Percentiles rank a stretch among this genome's conserved stretches.
These are phyloP conservation scores for Halictus rubicundus DNA, from an alignment of 1,140 invertebrate species.

Conservation along the genomic window DNA sequence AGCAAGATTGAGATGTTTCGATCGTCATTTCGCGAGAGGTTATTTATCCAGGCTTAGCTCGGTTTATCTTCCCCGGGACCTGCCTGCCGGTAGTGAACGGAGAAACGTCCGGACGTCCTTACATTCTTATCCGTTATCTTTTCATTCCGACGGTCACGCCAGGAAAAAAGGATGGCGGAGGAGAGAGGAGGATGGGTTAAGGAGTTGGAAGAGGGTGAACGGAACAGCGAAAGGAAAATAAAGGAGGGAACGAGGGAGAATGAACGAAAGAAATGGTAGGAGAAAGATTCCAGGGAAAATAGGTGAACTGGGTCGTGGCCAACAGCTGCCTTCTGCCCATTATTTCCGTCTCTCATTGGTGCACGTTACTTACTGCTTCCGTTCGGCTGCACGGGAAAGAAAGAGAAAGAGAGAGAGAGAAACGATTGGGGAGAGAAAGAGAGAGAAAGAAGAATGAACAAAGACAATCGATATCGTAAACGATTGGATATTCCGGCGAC, in stretches of 20 bases:
- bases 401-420: slow-evolving; percentile 19
- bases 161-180: neutral
- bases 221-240: slow-evolving; percentile 35
- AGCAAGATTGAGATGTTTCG: too few relatives aligned
- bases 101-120: slow-evolving; percentile 16
- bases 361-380: slow-evolving; percentile 48
- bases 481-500: slow-evolving; percentile 43
- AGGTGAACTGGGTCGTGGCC: slow-evolving; percentile 53
- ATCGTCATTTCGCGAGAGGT: too few relatives aligned
- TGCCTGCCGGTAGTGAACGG: slow-evolving; percentile 1
- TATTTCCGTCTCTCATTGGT: slow-evolving; percentile 56
- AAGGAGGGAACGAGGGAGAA: slow-evolving; percentile 16
- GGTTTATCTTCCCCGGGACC: slow-evolving; percentile 15
- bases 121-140: slow-evolving; percentile 53
- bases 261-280: slow-evolving; percentile 30
- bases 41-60: neutral
- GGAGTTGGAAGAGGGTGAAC: too few relatives aligned
- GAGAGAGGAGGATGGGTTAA: neutral
- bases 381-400: slow-evolving; percentile 35
- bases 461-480: slow-evolving; percentile 45
- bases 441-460: slow-evolving; percentile 31
- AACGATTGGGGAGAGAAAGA: slow-evolving; percentile 14
- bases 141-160: slow-evolving; percentile 40
- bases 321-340: slow-evolving; percentile 45
- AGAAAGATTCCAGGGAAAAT: slow-evolving; percentile 49